These are phyloP conservation scores for Nomia melanderi DNA, from an alignment of 1,140 invertebrate species.

Conservation along the genomic window DNA sequence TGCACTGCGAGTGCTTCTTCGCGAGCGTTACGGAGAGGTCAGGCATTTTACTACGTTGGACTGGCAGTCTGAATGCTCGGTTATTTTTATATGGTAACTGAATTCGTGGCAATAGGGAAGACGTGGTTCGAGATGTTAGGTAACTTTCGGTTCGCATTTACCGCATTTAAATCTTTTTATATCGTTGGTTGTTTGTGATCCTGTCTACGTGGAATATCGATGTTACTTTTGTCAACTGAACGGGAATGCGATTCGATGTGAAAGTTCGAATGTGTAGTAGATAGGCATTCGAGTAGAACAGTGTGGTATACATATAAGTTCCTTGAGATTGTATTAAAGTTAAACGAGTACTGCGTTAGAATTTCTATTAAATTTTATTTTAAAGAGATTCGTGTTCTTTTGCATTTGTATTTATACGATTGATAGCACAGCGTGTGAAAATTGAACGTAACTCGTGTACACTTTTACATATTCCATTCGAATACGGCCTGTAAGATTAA, in stretches of 20 bases:
- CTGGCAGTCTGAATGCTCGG: background rate
- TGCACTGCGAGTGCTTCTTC: background rate
- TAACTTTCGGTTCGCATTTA: slow-evolving; percentile 5
- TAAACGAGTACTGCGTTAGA: background rate
- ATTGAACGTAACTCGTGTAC: background rate
- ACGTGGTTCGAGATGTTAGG: background rate
- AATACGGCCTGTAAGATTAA: background rate
- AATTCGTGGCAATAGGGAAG: background rate
- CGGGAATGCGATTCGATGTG: background rate
- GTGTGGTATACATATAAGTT: slow-evolving; percentile 16
- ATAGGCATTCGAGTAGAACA: background rate
- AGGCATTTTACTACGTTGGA: background rate
- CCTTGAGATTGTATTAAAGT: background rate
- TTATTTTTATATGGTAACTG: slow-evolving; percentile 33
- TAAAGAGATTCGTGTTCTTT: background rate
- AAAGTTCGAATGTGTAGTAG: background rate
- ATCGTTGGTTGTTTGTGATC: background rate
- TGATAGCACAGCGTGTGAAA: background rate
- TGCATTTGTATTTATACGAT: slow-evolving; percentile 14
- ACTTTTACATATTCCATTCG: slow-evolving; percentile 6
- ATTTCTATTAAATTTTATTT: background rate
- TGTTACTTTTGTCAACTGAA: background rate
- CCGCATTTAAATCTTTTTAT: background rate
- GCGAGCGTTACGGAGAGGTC: background rate
- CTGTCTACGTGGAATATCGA: background rate